Evolutionary conservation across 2,113 vertebrate species (phyloP).

Genomic region (Ptilonorhynchus violaceus): DNA sequence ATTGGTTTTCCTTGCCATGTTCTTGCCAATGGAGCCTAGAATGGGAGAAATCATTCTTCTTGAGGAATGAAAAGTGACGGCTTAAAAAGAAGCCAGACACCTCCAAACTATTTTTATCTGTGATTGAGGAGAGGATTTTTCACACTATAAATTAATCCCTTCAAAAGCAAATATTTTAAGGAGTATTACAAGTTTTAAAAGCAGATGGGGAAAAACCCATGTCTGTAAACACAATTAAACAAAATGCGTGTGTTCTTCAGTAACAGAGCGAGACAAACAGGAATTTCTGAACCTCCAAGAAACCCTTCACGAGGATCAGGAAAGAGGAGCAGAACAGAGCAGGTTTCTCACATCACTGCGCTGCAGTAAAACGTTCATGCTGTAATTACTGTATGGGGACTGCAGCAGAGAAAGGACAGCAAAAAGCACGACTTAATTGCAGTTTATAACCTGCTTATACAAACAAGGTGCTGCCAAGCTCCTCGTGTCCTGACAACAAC

Average conservation of each 20-base stretch:
- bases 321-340: not conserved
- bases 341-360: not conserved
- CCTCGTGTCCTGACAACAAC: fast-evolving
- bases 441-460: not conserved
- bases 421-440: not conserved
- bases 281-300: not conserved
- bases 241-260: not conserved
- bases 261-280: not conserved
- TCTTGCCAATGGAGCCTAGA: slow-evolving; percentile 90
- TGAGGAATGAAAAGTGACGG: not conserved
- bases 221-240: not conserved
- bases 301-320: fast-evolving
- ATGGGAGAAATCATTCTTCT: not conserved
- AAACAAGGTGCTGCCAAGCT: not conserved
- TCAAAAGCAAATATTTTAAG: not conserved
- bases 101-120: not conserved
- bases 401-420: not conserved
- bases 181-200: not conserved
- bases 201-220: not conserved
- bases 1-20: slow-evolving; percentile 91
- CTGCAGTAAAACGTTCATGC: not conserved
- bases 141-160: not conserved
- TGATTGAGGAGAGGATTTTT: not conserved
- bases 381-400: not conserved
- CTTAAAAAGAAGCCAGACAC: not conserved